Evolutionary conservation across 1,140 invertebrate genomes (phyloP).

Genomic region (Drosophila santomea): DNA sequence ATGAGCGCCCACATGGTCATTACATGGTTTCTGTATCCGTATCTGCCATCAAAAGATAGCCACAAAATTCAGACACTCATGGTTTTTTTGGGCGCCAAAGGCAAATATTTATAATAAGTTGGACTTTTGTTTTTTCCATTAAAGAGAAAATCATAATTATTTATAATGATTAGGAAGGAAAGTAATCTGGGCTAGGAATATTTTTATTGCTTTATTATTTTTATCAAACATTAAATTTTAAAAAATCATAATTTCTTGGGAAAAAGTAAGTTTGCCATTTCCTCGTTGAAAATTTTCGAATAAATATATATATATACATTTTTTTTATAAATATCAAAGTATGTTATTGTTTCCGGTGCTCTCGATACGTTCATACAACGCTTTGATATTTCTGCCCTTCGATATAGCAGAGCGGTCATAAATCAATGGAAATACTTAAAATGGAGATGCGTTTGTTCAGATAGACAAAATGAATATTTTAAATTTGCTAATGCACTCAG

Average conservation of each 20-base stretch:
- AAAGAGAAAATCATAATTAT: no score
- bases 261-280: not conserved
- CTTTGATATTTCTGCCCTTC: conserved; percentile 51
- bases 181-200: no score
- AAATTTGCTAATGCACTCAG: conserved; percentile 47
- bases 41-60: conserved; percentile 21
- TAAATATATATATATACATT: not conserved
- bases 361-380: not conserved
- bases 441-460: conserved; percentile 58
- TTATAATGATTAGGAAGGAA: no score
- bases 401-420: conserved; percentile 13
- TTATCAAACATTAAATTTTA: not conserved
- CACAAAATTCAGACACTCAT: conserved; percentile 1
- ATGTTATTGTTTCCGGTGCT: not conserved
- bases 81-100: not conserved
- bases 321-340: not conserved
- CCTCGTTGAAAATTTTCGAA: not conserved
- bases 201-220: no score
- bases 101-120: not conserved
- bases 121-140: not conserved
- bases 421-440: conserved; percentile 42
- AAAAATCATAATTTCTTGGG: no score
- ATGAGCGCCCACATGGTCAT: conserved; percentile 68
- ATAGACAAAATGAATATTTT: conserved; percentile 55
- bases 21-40: conserved; percentile 27